Evolutionary conservation across 2,113 vertebrate genomes (phyloP).

Genomic region (Bambusicola thoracicus): DNA sequence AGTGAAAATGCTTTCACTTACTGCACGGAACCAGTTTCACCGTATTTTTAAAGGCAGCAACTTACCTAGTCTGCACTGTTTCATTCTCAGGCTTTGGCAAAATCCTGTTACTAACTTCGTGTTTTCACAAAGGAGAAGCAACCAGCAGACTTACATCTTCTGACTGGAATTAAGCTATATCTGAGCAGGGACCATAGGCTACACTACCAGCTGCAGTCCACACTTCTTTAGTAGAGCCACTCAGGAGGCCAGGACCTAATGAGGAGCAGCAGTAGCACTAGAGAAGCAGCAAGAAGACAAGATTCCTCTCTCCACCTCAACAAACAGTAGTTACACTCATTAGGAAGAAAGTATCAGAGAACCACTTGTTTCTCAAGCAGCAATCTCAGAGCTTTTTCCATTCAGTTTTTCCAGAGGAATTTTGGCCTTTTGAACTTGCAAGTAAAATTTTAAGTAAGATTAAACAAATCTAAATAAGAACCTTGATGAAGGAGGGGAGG

Average conservation of each 20-base stretch:
- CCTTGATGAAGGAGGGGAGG: slow-evolving; percentile 64
- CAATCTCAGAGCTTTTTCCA: slow-evolving; percentile 23
- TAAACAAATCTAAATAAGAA: slow-evolving; percentile 71
- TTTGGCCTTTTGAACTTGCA: slow-evolving; percentile 70
- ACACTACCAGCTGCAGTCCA: background rate
- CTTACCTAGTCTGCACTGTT: background rate
- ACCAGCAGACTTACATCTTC: background rate
- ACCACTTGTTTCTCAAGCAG: slow-evolving; percentile 48
- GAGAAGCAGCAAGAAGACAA: background rate
- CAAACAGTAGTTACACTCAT: slow-evolving; percentile 6
- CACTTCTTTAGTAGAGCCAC: background rate
- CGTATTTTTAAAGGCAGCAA: background rate
- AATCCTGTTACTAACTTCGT: slow-evolving; percentile 1
- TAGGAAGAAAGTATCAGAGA: background rate
- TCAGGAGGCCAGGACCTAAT: background rate
- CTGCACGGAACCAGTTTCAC: background rate
- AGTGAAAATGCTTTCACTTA: background rate
- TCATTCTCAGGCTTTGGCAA: slow-evolving; percentile 5
- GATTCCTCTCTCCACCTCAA: background rate
- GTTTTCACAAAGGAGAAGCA: slow-evolving; percentile 24
- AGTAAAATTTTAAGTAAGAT: slow-evolving; percentile 62
- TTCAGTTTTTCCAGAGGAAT: slow-evolving; percentile 30
- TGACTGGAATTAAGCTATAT: background rate
- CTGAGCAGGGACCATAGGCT: background rate
- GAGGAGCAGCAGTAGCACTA: background rate